A percentile compares a stretch with the other conserved stretches of the same genome.
phyloP scores from a whole-genome alignment of 2,797 vertebrate species.

The Tenualosa ilisha region DNA sequence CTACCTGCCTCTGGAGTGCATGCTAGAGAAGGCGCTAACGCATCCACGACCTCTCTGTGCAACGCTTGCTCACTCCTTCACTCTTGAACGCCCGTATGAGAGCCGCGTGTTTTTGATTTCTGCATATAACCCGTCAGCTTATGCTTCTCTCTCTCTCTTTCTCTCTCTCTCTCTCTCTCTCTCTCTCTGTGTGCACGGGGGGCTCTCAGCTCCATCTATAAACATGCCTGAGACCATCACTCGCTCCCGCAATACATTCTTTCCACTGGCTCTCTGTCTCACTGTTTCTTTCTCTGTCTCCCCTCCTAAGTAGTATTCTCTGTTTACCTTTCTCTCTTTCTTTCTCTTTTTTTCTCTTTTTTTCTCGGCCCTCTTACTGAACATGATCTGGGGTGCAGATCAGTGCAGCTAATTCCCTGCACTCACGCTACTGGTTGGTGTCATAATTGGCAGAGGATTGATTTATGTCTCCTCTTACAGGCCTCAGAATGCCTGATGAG shows the following conservation, averaged over 20 bases:
- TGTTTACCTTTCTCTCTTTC: slow-evolving; percentile 9
- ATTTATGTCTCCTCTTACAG: slow-evolving; percentile 77
- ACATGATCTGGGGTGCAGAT: slow-evolving; percentile 67
- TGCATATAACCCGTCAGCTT: slow-evolving; percentile 2
- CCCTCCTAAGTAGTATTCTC: background rate
- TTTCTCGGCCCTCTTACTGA: slow-evolving; percentile 64
- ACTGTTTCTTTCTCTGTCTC: background rate
- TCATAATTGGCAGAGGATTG: slow-evolving; percentile 77
- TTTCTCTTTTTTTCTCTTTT: slow-evolving; percentile 44
- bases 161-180: too few relatives aligned
- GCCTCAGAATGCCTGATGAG: slow-evolving; percentile 71
- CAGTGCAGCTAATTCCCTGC: slow-evolving; percentile 74
- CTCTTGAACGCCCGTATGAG: slow-evolving; percentile 31
- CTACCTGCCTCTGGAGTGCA: background rate
- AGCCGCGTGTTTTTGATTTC: background rate
- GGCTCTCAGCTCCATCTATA: background rate
- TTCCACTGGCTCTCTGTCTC: slow-evolving; percentile 9
- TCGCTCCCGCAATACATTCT: background rate
- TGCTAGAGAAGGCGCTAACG: background rate
- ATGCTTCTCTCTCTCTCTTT: background rate
- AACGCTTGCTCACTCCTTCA: background rate
- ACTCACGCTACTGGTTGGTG: slow-evolving; percentile 69
- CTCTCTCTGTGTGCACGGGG: background rate
- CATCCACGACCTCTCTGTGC: background rate
- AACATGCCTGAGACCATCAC: background rate